These are phyloP conservation scores for Indicator indicator DNA, from an alignment of 2,113 vertebrate species.

Conservation along the genomic window DNA sequence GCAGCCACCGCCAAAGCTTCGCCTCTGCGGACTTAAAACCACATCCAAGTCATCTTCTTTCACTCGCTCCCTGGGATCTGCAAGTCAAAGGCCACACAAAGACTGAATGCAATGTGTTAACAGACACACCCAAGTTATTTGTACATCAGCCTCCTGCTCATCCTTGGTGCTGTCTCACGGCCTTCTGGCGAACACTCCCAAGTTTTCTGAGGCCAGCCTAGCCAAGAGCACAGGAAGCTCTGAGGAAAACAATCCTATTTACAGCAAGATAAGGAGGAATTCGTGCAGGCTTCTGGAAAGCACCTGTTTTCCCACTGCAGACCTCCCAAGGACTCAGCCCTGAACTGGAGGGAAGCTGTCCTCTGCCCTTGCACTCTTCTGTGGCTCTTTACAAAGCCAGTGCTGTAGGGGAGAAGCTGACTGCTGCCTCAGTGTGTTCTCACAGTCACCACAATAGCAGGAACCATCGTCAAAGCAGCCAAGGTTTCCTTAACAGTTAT, in stretches of 20 bases:
- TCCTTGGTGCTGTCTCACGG: background rate
- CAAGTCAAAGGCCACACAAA: background rate
- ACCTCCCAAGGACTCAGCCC: background rate
- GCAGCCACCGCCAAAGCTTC: conserved; percentile 97
- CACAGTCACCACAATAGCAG: background rate
- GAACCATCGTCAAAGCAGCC: background rate
- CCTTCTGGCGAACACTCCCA: background rate
- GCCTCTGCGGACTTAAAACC: conserved; percentile 92
- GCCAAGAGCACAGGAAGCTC: background rate
- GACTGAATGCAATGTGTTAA: rapidly evolving
- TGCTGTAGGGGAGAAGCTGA: background rate
- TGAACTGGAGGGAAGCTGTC: background rate
- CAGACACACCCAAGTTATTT: background rate
- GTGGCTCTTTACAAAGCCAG: rapidly evolving
- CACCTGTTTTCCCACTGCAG: background rate
- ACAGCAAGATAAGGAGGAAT: background rate
- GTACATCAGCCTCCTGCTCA: background rate
- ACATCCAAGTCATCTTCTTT: conserved; percentile 98
- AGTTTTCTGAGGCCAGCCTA: background rate
- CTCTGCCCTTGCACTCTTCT: background rate
- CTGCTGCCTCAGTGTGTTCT: background rate
- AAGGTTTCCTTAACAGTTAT: background rate
- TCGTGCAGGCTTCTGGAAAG: background rate
- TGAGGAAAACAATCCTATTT: background rate
- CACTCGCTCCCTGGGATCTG: conserved; percentile 93